Evolutionary conservation across 2,113 vertebrate species (phyloP).

Genomic region (Grus americana): DNA sequence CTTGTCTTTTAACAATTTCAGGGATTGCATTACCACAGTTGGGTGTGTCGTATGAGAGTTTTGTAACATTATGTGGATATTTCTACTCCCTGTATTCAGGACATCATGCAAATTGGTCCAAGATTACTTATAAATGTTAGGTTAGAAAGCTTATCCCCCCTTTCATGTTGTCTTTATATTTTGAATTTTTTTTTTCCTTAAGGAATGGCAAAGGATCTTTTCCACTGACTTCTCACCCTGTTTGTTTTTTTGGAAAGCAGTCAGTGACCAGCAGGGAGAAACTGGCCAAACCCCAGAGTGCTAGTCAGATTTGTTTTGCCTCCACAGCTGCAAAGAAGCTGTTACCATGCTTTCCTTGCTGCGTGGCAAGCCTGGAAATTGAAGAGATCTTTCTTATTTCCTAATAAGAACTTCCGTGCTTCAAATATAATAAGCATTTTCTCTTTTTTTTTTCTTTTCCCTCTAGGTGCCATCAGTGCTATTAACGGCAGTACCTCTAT

Average conservation of each 20-base stretch:
- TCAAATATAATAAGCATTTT: background rate
- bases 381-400: background rate
- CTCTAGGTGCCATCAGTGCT: background rate
- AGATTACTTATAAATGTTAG: background rate
- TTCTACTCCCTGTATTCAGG: background rate
- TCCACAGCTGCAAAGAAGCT: constrained; percentile 40
- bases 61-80: background rate
- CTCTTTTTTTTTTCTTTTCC: background rate
- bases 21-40: background rate
- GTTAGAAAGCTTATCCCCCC: background rate
- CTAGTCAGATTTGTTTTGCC: constrained; percentile 41
- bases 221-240: background rate
- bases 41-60: background rate
- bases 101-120: background rate
- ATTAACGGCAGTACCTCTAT: background rate
- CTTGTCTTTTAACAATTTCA: background rate
- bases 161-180: background rate
- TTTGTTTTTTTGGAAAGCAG: background rate
- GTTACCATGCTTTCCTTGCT: constrained; percentile 17
- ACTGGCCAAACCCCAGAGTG: constrained; percentile 17
- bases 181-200: background rate
- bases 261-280: constrained; percentile 9
- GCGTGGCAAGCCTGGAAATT: background rate
- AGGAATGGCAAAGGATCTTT: background rate
- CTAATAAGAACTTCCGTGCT: background rate